phyloP scores from a whole-genome alignment of 1,140 invertebrate genomes.

The Cotesia glomerata region DNA sequence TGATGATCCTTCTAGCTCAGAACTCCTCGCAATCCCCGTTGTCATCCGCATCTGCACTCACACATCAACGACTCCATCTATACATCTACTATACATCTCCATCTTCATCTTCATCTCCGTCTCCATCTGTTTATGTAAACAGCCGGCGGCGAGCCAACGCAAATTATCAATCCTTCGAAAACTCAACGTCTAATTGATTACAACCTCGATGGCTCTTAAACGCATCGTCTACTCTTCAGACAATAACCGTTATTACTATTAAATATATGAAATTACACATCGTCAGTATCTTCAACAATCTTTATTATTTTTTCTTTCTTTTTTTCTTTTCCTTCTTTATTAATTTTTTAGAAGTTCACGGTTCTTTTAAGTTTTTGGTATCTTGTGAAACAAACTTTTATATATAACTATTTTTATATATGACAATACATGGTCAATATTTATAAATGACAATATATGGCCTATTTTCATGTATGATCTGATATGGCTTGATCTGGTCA shows the following conservation, averaged over 20 bases:
- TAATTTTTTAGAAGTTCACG: too few relatives aligned
- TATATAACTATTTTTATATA: too few relatives aligned
- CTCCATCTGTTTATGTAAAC: constrained; percentile 11
- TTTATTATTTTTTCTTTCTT: too few relatives aligned
- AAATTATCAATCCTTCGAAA: constrained; percentile 16
- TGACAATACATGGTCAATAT: too few relatives aligned
- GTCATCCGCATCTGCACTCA: background rate
- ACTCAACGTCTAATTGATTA: constrained; percentile 28
- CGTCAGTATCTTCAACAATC: too few relatives aligned
- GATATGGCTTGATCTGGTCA: too few relatives aligned
- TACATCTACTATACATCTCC: background rate
- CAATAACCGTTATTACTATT: constrained; percentile 21
- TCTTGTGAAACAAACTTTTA: too few relatives aligned
- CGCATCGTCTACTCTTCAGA: background rate
- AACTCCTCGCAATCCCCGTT: background rate
- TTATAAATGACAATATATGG: too few relatives aligned
- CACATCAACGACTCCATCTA: background rate
- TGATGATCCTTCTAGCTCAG: constrained; percentile 4
- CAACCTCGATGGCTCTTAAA: constrained; percentile 17
- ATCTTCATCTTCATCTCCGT: background rate
- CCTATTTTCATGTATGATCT: too few relatives aligned
- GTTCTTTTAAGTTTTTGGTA: too few relatives aligned
- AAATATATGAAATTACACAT: background rate
- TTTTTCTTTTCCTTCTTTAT: too few relatives aligned
- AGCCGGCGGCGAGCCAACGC: background rate